These are phyloP conservation scores for Neria commutata DNA, from an alignment of 2,888 invertebrate species.

Conservation along the genomic window DNA sequence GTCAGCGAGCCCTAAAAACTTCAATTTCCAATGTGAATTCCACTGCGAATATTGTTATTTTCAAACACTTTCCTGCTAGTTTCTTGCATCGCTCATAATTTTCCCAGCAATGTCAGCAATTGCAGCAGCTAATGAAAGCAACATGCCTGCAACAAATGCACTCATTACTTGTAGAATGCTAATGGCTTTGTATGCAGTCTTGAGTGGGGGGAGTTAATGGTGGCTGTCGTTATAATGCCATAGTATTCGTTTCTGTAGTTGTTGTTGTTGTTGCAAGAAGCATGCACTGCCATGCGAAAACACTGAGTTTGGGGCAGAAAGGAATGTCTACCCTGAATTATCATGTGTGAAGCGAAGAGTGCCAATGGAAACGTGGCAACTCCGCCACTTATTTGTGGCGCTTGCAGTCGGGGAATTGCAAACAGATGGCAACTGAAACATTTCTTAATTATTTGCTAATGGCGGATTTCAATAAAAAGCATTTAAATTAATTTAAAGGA, in stretches of 20 bases:
- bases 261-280: not conserved
- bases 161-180: not conserved
- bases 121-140: too few species aligned
- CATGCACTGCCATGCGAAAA: not conserved
- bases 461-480: too few species aligned
- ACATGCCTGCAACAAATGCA: not conserved
- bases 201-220: not conserved
- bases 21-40: not conserved
- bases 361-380: too few species aligned
- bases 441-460: too few species aligned
- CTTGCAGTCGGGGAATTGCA: not conserved
- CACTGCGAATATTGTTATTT: not conserved
- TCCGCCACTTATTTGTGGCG: too few species aligned
- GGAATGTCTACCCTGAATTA: too few species aligned
- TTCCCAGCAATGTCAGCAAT: constrained; percentile 25
- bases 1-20: not conserved
- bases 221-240: not conserved
- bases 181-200: not conserved
- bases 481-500: too few species aligned
- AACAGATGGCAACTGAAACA: too few species aligned
- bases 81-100: not conserved
- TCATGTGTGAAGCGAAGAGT: too few species aligned
- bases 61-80: not conserved
- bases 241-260: not conserved
- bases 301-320: too few species aligned